phyloP scores from a whole-genome alignment of 2,888 invertebrate genomes.

The Xanthorhoe spadicearia region DNA sequence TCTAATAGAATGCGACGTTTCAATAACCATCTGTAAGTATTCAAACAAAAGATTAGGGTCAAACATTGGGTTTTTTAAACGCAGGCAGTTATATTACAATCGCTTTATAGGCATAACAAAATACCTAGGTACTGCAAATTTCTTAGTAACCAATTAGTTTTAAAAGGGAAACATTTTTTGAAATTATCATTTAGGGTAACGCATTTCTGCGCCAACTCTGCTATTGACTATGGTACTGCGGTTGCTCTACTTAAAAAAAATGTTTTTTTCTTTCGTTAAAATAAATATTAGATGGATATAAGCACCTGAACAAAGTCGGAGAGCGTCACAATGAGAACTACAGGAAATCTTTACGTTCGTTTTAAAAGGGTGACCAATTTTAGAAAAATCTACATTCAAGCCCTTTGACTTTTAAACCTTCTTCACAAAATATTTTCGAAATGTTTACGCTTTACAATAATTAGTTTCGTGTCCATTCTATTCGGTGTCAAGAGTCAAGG shows the following conservation, averaged over 20 bases:
- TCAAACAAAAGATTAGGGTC: neutral
- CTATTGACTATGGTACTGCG: no score
- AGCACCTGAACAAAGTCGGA: neutral
- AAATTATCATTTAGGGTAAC: no score
- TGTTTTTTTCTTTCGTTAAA: no score
- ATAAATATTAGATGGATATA: no score
- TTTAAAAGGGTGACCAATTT: neutral
- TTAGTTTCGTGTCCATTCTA: conserved; percentile 22
- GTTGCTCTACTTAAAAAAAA: no score
- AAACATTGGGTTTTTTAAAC: neutral
- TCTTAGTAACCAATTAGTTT: no score
- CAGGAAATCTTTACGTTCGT: neutral
- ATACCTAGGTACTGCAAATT: neutral
- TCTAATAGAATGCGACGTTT: neutral
- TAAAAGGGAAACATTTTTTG: no score
- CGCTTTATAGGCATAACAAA: neutral
- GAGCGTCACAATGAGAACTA: no score
- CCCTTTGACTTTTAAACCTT: neutral
- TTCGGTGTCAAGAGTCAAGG: conserved; percentile 30
- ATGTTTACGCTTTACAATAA: conserved; percentile 16
- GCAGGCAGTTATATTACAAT: neutral
- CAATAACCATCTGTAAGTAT: neutral
- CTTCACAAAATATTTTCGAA: conserved; percentile 1
- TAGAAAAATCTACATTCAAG: neutral
- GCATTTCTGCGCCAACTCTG: no score